Evolutionary conservation across 2,797 vertebrate genomes (phyloP).

Genomic region (Anguilla anguilla): DNA sequence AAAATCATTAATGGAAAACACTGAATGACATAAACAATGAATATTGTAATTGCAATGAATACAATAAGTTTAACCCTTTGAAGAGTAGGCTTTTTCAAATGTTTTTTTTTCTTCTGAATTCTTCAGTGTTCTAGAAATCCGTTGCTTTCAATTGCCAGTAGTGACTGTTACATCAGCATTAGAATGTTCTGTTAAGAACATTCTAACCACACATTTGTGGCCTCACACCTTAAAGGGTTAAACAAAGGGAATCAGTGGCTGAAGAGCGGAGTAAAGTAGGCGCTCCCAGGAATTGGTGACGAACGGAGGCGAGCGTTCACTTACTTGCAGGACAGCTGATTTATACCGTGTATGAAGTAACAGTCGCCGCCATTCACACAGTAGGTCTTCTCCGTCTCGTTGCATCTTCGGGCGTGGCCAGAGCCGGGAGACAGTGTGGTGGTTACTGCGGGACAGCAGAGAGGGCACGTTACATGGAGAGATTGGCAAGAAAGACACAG

Average conservation of each 20-base stretch:
- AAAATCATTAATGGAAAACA: not conserved
- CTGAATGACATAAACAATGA: not conserved
- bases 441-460: conserved; percentile 74
- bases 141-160: too few species aligned
- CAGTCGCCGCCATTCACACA: conserved; percentile 96
- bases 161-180: too few species aligned
- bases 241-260: too few species aligned
- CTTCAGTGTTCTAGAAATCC: too few species aligned
- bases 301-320: conserved; percentile 66
- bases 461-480: conserved; percentile 33
- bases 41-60: not conserved
- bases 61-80: not conserved
- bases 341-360: conserved; percentile 96
- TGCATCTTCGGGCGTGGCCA: conserved; percentile 93
- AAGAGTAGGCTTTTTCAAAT: too few species aligned
- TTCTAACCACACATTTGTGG: too few species aligned
- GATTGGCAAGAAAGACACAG: not conserved
- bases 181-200: too few species aligned
- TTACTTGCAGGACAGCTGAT: conserved; percentile 95
- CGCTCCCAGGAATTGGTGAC: not conserved
- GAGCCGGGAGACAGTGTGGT: conserved; percentile 89
- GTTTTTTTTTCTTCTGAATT: too few species aligned
- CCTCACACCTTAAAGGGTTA: too few species aligned
- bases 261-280: not conserved
- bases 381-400: conserved; percentile 92